These are phyloP conservation scores for Myopa testacea DNA, from an alignment of 2,888 invertebrate genomes.

Conservation along the genomic window DNA sequence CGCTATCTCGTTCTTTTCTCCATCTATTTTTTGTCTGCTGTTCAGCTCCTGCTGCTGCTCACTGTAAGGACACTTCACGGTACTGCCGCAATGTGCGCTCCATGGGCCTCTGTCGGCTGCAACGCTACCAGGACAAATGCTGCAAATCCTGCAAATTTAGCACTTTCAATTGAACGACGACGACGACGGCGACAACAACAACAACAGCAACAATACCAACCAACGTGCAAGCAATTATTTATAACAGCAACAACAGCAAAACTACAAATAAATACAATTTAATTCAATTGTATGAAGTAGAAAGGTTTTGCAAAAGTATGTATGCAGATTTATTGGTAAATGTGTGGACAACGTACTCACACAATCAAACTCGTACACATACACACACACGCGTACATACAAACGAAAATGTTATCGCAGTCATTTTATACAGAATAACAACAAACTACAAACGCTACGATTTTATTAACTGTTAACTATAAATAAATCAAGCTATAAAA, in stretches of 20 bases:
- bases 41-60: constrained; percentile 70
- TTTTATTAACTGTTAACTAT: constrained; percentile 38
- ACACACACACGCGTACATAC: background rate
- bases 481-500: constrained; percentile 18
- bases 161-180: constrained; percentile 15
- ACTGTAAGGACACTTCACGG: constrained; percentile 84
- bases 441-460: constrained; percentile 32
- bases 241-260: constrained; percentile 16
- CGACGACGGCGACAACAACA: constrained; percentile 25
- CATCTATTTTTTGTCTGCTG: background rate
- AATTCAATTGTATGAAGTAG: background rate
- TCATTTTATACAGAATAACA: constrained; percentile 38
- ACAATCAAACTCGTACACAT: background rate
- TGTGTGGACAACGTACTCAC: background rate
- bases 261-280: constrained; percentile 29
- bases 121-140: constrained; percentile 87
- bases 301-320: background rate
- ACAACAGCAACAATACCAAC: constrained; percentile 32
- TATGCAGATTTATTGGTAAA: background rate
- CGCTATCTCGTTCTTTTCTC: background rate
- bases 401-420: background rate
- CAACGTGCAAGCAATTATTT: constrained; percentile 45
- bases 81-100: constrained; percentile 88
- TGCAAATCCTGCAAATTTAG: constrained; percentile 80
- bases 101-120: constrained; percentile 88